These are phyloP conservation scores for Lathronympha strigana DNA, from an alignment of 2,888 invertebrate genomes.

Conservation along the genomic window DNA sequence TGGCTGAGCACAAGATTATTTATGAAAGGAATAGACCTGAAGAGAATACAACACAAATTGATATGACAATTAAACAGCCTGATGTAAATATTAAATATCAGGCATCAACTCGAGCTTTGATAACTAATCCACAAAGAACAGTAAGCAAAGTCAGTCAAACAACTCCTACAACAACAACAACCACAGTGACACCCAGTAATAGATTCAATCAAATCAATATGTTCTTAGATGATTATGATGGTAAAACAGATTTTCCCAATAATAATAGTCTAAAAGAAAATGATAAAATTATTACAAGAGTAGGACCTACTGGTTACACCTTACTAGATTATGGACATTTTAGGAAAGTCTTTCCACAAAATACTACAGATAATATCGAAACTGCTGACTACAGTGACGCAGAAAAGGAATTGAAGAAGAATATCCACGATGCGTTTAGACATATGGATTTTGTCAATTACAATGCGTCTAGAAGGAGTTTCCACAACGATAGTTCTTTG, in stretches of 20 bases:
- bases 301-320: neutral
- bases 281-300: neutral
- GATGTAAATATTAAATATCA: neutral
- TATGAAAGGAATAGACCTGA: no score
- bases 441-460: neutral
- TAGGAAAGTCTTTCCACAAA: neutral
- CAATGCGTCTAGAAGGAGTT: constrained; percentile 4
- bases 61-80: neutral
- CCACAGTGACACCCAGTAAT: neutral
- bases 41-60: neutral
- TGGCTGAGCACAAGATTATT: neutral
- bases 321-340: neutral
- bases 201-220: neutral
- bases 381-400: neutral
- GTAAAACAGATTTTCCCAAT: neutral
- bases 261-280: neutral
- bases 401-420: constrained; percentile 5
- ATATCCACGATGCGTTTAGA: constrained; percentile 4
- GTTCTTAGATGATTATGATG: constrained; percentile 1
- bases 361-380: neutral
- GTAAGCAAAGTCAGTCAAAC: neutral
- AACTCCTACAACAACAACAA: neutral
- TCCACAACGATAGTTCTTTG: neutral
- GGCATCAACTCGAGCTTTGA: no score
- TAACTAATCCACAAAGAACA: neutral